Conservation (phyloP, 2,888 invertebrate species). For the Cheilosia impressa region DNA sequence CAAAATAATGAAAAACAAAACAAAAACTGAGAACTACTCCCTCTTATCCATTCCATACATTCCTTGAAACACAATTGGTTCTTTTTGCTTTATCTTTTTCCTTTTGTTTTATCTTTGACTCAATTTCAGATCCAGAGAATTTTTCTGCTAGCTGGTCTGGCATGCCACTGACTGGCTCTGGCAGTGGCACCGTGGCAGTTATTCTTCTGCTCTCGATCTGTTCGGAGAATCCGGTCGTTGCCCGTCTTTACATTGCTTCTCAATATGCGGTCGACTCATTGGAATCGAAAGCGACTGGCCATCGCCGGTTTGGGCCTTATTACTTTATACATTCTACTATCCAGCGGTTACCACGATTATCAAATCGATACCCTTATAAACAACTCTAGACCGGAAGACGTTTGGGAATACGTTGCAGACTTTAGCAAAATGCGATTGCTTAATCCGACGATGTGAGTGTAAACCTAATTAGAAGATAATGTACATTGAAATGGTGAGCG, state of each 20-base stretch:
- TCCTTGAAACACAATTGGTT: constrained; percentile 3
- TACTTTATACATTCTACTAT: constrained; percentile 79
- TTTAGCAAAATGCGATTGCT: constrained; percentile 89
- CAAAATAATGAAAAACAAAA: neutral
- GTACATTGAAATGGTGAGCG: constrained; percentile 16
- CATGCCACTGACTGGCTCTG: neutral
- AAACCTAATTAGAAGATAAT: neutral
- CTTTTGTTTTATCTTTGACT: constrained; percentile 10
- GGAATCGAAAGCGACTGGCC: constrained; percentile 55
- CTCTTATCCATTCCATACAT: neutral
- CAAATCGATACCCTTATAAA: constrained; percentile 84
- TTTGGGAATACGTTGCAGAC: constrained; percentile 91
- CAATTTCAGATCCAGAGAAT: constrained; percentile 27
- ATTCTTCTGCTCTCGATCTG: constrained; percentile 27
- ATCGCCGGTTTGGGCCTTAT: constrained; percentile 29
- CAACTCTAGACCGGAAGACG: constrained; percentile 85
- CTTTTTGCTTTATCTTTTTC: neutral
- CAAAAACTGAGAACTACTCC: neutral
- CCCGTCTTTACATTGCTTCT: neutral
- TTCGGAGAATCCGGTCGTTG: constrained; percentile 1
- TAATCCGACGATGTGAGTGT: constrained; percentile 89
- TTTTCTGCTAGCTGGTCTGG: neutral
- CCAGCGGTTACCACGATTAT: constrained; percentile 82
- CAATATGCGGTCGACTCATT: constrained; percentile 55
- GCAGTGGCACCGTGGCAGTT: too few relatives aligned